These are phyloP conservation scores for Deroplatys truncata DNA, from an alignment of 2,888 invertebrate genomes.

Conservation along the genomic window DNA sequence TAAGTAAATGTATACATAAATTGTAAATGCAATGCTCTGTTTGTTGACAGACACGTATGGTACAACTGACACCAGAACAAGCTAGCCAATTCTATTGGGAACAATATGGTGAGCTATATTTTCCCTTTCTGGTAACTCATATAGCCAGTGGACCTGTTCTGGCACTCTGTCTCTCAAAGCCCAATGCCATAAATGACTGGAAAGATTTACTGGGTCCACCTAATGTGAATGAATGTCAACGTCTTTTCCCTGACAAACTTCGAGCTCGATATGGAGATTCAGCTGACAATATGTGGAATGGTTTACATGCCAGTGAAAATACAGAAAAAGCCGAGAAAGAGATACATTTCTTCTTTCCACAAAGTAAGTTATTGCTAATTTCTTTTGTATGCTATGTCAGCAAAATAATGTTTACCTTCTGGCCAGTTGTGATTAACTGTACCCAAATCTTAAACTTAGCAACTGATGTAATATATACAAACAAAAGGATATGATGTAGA, in stretches of 20 bases:
- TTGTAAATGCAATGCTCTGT: neutral
- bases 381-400: neutral
- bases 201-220: conserved; percentile 67
- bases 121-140: conserved; percentile 73
- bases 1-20: too few species aligned
- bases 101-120: conserved; percentile 67
- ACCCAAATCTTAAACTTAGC: neutral
- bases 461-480: too few species aligned
- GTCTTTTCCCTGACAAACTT: conserved; percentile 61
- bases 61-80: conserved; percentile 78
- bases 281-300: conserved; percentile 62
- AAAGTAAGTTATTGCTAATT: conserved; percentile 53
- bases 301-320: conserved; percentile 73
- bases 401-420: neutral
- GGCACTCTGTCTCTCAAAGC: conserved; percentile 64
- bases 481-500: too few species aligned
- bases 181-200: conserved; percentile 70
- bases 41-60: conserved; percentile 34
- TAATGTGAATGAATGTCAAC: conserved; percentile 34
- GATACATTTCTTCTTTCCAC: conserved; percentile 84
- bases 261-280: conserved; percentile 68
- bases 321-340: conserved; percentile 65
- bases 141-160: conserved; percentile 74
- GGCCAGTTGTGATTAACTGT: neutral
- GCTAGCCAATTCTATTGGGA: conserved; percentile 79